Evolutionary conservation across 2,888 invertebrate genomes (phyloP), one percentile per base, ranked within the genome.

Genomic region (Lepeophtheirus nordmannii): DNA sequence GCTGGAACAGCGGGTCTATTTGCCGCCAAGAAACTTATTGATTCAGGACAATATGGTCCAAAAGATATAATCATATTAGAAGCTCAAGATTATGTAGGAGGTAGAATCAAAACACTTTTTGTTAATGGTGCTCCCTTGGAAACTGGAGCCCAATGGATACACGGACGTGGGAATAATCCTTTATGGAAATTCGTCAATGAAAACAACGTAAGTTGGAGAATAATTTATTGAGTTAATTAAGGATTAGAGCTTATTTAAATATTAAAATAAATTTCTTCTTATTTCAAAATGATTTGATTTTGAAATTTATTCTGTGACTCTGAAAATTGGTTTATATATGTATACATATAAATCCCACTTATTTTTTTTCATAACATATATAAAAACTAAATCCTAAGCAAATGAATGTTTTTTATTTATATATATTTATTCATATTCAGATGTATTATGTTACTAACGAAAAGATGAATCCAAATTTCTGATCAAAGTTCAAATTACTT

Each of bases 111-210:
- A 8, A 66, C 67, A 23, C 30, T 64, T 40, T 37, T 23, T 9
- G 14, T 30, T 5, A 62, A 62, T 22, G 62, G 39, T 14, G 14
- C 41, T n/a, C 23, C 39, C 14, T 30, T 67, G 46, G 67, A 67
- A 30, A 17, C 64, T 10, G 67, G 67, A 30, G 67, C 67, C 8
- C 64, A 67, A 37, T 67, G 67, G 67, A 62, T 67, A 10, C 67
- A 67, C 20, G 67, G 67, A 22, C 41, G 23, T 30, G 61, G 40
- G 10, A 5, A 56, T 10, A 67, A 67, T 39, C 38, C 46, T 10
- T 39, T 67, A 37, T 67, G 53, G 61, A 57, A 41, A 17, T 67
- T 67, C 20, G 62, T 46, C 60, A 14, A 62, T 9, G 23, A 41
- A 30, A 39, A 62, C 30, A 62, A 56, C 11, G 62, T 62, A 17